Base-by-base conservation (phyloP, 2,888 invertebrate genomes). In the Biston stratarius region DNA sequence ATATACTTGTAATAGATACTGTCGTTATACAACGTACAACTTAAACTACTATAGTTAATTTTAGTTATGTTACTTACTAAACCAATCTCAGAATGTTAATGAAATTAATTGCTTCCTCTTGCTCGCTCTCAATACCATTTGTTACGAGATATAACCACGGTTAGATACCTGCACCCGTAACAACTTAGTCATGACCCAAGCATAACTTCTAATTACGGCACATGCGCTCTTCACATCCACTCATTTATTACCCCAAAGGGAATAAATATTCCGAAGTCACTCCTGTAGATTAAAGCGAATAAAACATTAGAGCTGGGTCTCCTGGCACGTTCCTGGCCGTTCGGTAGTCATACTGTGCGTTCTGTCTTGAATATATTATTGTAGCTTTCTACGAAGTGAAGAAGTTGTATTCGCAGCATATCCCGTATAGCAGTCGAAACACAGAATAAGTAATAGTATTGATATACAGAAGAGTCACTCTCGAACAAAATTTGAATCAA, bases 241-340 rank as follows among this genome's bases (percentile, higher is more conserved):
- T 83, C 83, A 86, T 84, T 84, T 83, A 84, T 83, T 83, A 80
- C 76, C 75, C 74, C 78, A 80, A 82, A 83, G 79, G 77, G 81
- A 85, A 85, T 86, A 83, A 85, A 85, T 86, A 83, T 83, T 83
- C 62, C 62, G 62, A 62, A 67, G 62, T 67, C 67, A 59, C 62
- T 67, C 58, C 58, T 81, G 80, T 77, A 74, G 77, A 80, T 83
- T 79, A 83, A 79, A 83, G 79, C 73, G 81, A 83, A 85, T 83
- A 82, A 83, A 84, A 83, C 77, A 84, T 85, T 80, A 82, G 77
- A 71, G 68, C 49, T 67, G 71, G 68, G 65, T 60, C 15, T 60
- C 61, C 53, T 56, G 72, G 73, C 70, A 72, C 72, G 70, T 76
- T 66, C 68, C 71, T 74, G 74, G 80, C 80, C 80, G 80, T 80